Base-by-base conservation (phyloP, 2,113 vertebrate species). In the Azemiops feae region DNA sequence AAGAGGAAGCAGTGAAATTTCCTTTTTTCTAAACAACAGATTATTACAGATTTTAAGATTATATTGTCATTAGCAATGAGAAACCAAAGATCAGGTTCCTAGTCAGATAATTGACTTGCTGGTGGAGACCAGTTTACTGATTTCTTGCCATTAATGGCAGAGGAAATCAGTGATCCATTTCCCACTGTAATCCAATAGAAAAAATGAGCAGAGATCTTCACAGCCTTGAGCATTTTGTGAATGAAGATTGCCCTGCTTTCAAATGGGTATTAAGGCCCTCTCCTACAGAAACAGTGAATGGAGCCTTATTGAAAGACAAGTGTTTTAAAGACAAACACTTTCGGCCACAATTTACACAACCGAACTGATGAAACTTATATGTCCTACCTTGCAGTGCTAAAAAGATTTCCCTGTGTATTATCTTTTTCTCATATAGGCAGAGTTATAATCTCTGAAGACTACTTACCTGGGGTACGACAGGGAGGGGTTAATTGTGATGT, bases 401-500 rank as follows among this genome's bases (percentile, higher is more conserved):
- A 69, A 57, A 55, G 16, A 55, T 92, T 89, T 85, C 89, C 87
- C 88, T 86, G 85, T 85, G 69, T 47, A 58, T 86, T 39, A 53
- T 64, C 69, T 50, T 74, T 90, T 89, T 85, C 30, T 88, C 81
- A 85, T 54, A 12, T 52, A 85, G 64, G 87, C 92, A 92, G 53
- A 89, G 87, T 45, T 74, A 43, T 85, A 89, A 16, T 57, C 30
- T 58, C 88, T 85, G 64, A 92, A 50, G 88, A 11, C 43, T 85
- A 27, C 86, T 69, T 34, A 50, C 47, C 86, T 43, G 47, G 86
- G 57, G 50, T 74, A 74, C 74, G 91, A 60, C 87, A 92, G 69
- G 85, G 23, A 18, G 69, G 55, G 39, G 43, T 52, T 52, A 45
- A 93, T 93, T 93, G 53, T 93, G 92, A 93, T 90, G 88, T 93